phyloP scores from a whole-genome alignment of 2,113 vertebrate species.

The Podarcis muralis region DNA sequence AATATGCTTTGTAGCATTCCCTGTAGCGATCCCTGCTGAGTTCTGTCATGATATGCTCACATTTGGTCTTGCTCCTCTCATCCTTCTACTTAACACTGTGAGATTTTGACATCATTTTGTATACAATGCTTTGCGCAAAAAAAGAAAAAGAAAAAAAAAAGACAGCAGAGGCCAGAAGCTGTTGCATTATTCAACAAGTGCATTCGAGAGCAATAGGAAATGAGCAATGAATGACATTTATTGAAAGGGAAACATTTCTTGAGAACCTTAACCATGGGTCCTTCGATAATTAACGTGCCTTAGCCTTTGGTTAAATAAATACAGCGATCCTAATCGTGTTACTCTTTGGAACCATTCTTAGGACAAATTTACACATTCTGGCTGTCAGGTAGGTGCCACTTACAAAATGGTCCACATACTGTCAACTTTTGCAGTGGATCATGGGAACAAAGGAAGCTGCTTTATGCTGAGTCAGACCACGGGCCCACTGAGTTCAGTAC shows the following conservation, averaged over 20 bases:
- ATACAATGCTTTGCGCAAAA: constrained; percentile 27
- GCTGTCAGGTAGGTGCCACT: neutral
- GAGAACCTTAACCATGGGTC: neutral
- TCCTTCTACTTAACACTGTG: constrained; percentile 40
- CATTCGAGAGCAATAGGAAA: constrained; percentile 23
- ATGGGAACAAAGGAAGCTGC: too few relatives aligned
- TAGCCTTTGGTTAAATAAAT: constrained; percentile 1
- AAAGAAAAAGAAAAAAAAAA: constrained; percentile 11
- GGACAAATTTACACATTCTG: neutral
- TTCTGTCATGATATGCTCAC: constrained; percentile 58
- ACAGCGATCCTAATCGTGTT: neutral
- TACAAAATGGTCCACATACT: neutral
- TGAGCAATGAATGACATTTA: constrained; percentile 22
- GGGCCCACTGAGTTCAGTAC: too few relatives aligned
- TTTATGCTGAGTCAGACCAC: too few relatives aligned
- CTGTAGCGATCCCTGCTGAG: constrained; percentile 61
- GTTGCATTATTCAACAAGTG: constrained; percentile 23
- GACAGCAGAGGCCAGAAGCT: constrained; percentile 44
- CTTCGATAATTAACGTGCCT: neutral
- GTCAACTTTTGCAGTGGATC: neutral
- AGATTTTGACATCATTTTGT: constrained; percentile 42
- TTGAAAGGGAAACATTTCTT: neutral
- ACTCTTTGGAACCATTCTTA: neutral
- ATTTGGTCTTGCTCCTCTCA: constrained; percentile 50
- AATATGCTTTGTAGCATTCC: constrained; percentile 60